Evolutionary conservation across 2,888 invertebrate genomes (phyloP), one percentile per base, ranked within the genome.

Genomic region (Limnephilus marmoratus): DNA sequence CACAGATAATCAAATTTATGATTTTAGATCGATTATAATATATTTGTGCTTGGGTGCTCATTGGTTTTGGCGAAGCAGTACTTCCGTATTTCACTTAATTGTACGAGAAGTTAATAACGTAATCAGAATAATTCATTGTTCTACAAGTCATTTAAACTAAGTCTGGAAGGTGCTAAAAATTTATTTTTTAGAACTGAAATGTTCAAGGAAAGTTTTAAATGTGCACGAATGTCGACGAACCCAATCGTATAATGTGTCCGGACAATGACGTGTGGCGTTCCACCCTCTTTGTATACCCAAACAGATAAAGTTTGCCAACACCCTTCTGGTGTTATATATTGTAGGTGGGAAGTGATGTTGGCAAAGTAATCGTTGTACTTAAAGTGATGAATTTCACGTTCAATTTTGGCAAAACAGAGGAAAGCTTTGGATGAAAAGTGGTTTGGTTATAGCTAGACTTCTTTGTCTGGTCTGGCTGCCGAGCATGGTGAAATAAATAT

Each of bases 361-460:
- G 68, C n/a, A 68, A 68, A 68, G 68, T 68, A 68, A 68, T 68
- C 9, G 68, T 68, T 68, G 68, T 68, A 68, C 68, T 68, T 68
- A 68, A 68, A 68, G 68, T 68, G 68, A 68, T 68, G 68, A 68
- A 68, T 68, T 68, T 68, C 68, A n/a, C 68, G 68, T 68, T 68
- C 68, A 68, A 68, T 68, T 68, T 24, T 68, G n/a, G 68, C 24
- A 68, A 68, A 68, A 68, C n/a, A 68, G 24, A 68, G 68, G n/a
- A 68, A 68, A 68, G 68, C 68, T 68, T 68, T 68, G 24, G 68
- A 68, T 68, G 68, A 68, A 68, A 68, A 68, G 68, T 68, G 68
- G 24, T 68, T 68, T 24, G 18, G 68, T 68, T 68, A 24, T 68
- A 68, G 68, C 68, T 68, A 68, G 68, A 68, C 68, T 68, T 5